A percentile compares a stretch with the other conserved stretches of the same genome.
Conservation (phyloP, 2,113 vertebrate genomes). For the Catharus fuscescens region DNA sequence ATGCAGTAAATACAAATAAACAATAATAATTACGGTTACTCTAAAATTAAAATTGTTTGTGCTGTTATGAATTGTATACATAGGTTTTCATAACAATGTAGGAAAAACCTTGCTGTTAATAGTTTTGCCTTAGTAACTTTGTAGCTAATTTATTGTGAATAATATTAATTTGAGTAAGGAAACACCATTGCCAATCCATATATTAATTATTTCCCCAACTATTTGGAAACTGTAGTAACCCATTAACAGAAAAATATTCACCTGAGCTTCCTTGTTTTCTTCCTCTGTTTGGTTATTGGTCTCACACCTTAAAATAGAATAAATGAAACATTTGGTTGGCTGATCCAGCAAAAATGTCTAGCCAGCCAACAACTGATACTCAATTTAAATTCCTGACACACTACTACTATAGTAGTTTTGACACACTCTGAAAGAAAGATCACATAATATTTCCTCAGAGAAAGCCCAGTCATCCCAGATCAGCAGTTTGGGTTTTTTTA, state of each 20-base stretch:
- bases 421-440: not conserved
- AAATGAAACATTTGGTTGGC: not conserved
- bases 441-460: not conserved
- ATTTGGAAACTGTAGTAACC: not conserved
- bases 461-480: not conserved
- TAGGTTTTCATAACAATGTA: not conserved
- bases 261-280: not conserved
- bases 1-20: not conserved
- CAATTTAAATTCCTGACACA: not conserved
- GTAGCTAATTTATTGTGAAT: not conserved
- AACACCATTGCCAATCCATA: not conserved
- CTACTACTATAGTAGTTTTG: not conserved
- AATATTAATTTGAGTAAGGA: not conserved
- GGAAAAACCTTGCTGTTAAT: not conserved
- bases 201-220: not conserved
- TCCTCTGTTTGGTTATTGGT: not conserved
- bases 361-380: not conserved
- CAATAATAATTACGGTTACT: not conserved
- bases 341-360: not conserved
- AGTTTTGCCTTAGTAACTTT: not conserved
- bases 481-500: fast-evolving
- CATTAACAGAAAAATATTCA: not conserved
- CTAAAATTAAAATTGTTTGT: not conserved
- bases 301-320: conserved; percentile 14
- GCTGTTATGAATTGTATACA: not conserved